Conservation (phyloP, 2,797 vertebrate species). For the Poecile montanus region DNA sequence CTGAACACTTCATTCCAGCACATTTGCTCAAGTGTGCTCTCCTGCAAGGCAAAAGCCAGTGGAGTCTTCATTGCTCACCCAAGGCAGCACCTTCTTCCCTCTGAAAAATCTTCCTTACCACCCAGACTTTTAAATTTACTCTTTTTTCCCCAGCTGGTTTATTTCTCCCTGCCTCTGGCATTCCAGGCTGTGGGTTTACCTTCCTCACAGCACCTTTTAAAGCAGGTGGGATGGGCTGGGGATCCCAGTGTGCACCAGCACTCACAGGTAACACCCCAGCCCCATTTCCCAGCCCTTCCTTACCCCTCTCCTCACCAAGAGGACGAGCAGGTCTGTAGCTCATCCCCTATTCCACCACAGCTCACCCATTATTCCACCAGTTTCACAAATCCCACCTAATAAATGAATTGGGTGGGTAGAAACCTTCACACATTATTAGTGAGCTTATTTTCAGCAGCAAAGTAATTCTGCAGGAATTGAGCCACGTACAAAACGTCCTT, state of each 20-base stretch:
- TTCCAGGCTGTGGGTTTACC: neutral
- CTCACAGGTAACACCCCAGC: neutral
- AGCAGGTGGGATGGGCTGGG: neutral
- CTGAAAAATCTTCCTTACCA: neutral
- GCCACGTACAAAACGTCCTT: rapidly evolving
- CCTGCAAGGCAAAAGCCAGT: neutral
- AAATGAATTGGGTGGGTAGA: neutral
- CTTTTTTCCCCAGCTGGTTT: rapidly evolving
- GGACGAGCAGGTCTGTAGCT: neutral
- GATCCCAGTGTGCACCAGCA: neutral
- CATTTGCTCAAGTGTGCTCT: slow-evolving; percentile 22
- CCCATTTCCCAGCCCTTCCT: neutral
- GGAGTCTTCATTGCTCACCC: neutral
- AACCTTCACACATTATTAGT: neutral
- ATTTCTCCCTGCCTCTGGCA: neutral
- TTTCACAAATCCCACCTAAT: neutral
- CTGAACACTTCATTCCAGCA: slow-evolving; percentile 1
- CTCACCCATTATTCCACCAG: neutral
- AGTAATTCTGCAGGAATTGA: neutral
- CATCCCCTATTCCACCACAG: neutral
- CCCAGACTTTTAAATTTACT: neutral
- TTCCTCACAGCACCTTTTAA: neutral
- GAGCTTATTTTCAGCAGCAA: neutral
- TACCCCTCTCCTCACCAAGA: neutral
- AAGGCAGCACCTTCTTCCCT: neutral